These are phyloP conservation scores for Disparrhopalites patrizii DNA, from an alignment of 2,888 invertebrate genomes.

Conservation along the genomic window DNA sequence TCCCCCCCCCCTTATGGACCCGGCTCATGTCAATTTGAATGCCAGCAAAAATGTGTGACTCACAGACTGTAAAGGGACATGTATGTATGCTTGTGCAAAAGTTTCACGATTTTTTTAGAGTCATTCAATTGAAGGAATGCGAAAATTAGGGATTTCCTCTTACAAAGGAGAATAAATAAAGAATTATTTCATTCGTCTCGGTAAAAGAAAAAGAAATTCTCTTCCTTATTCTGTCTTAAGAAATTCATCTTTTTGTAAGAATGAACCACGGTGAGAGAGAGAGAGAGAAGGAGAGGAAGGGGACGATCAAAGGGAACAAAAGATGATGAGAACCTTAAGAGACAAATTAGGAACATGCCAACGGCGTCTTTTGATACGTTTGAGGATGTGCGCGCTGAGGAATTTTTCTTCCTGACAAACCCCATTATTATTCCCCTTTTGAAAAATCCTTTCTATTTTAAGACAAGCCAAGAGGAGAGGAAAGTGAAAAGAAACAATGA, in stretches of 20 bases:
- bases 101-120: background rate
- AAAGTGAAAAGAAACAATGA: too few species aligned
- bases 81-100: background rate
- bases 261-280: background rate
- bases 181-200: too few species aligned
- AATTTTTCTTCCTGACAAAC: too few species aligned
- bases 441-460: too few species aligned
- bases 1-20: background rate
- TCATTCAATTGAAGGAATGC: conserved; percentile 22
- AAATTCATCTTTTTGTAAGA: background rate
- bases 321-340: conserved; percentile 14
- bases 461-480: too few species aligned
- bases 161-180: too few species aligned
- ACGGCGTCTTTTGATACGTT: background rate
- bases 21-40: background rate
- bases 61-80: background rate
- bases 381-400: too few species aligned
- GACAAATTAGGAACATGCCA: conserved; percentile 23
- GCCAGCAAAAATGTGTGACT: background rate
- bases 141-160: conserved; percentile 22
- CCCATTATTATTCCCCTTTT: too few species aligned
- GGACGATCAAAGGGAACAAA: conserved; percentile 2
- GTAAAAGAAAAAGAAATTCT: too few species aligned
- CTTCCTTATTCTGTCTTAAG: background rate
- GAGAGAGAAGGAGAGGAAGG: background rate